Base-by-base conservation (phyloP, 1,140 invertebrate species). In the Trypoxylus dichotomus region DNA sequence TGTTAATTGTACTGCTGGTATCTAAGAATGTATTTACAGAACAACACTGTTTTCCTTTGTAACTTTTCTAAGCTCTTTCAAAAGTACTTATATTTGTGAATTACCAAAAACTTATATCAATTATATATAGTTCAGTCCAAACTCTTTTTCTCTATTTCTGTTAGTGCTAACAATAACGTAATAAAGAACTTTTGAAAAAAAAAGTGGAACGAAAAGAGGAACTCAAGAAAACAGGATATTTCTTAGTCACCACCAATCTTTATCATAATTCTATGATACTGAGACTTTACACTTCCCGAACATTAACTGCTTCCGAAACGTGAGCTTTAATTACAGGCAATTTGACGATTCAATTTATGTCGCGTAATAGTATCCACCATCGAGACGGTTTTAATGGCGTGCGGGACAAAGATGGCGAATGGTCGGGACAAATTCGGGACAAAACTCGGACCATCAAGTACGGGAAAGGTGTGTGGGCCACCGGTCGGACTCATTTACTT, bases 311-410 rank as follows among this genome's bases (percentile, higher is more conserved):
- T 43, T 43, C 47, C 47, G 13, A 54, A 3, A 54, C 42, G 47
- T n/a, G 15, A n/a, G 19, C 47, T 19, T 54, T 54, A 54, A 54
- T 54, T 54, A 54, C 47, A 54, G 47, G 15, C 47, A 54, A 54
- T 54, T 54, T 54, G 47, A 54, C 47, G 47, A 54, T 54, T 54
- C 47, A 54, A 54, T 54, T 54, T 54, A 54, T 54, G 47, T 5
- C 47, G 19, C 47, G n/a, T 54, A 54, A 54, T 54, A 3, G 47
- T 15, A 54, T 15, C 47, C 47, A 19, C 47, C 19, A 54, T 54
- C 47, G 47, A 54, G 47, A 54, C 47, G 47, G 15, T n/a, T n/a
- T 54, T 54, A 54, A 54, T 54, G 47, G 47, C 47, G 19, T 15
- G 15, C 47, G 15, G 47, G 15, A n/a, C 47, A 54, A 54, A 54